Evolutionary conservation across 2,888 invertebrate species (phyloP).

Genomic region (Masnerella sp.): DNA sequence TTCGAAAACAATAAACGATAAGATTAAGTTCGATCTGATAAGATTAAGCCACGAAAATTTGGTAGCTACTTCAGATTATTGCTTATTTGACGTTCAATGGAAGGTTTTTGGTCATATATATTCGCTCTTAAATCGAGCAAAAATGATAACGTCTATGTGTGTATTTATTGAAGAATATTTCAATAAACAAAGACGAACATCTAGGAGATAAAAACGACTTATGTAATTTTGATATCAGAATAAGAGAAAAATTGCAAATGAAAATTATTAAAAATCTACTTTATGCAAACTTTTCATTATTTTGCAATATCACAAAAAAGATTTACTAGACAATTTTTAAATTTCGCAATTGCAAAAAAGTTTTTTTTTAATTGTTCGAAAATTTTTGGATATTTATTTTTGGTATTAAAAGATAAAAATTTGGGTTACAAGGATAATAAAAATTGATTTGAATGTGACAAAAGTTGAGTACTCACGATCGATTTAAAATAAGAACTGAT

Average conservation of each 20-base stretch:
- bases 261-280: too few relatives aligned
- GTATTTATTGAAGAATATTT: constrained; percentile 18
- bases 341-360: too few relatives aligned
- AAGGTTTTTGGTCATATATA: constrained; percentile 30
- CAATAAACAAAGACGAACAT: constrained; percentile 28
- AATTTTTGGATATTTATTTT: too few relatives aligned
- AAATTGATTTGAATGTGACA: neutral
- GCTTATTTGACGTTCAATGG: constrained; percentile 49
- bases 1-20: constrained; percentile 60
- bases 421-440: too few relatives aligned
- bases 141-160: constrained; percentile 17
- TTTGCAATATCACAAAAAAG: too few relatives aligned
- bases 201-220: constrained; percentile 21
- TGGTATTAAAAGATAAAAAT: too few relatives aligned
- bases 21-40: constrained; percentile 75
- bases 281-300: too few relatives aligned
- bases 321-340: too few relatives aligned
- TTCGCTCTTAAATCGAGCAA: constrained; percentile 2
- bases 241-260: too few relatives aligned
- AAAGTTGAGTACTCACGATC: constrained; percentile 36
- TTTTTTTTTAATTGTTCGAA: too few relatives aligned
- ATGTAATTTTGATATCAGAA: constrained; percentile 15
- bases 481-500: constrained; percentile 10
- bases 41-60: constrained; percentile 68
- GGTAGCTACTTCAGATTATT: constrained; percentile 62